Conservation (phyloP, 2,797 vertebrate genomes). For the Podarcis siculus region DNA sequence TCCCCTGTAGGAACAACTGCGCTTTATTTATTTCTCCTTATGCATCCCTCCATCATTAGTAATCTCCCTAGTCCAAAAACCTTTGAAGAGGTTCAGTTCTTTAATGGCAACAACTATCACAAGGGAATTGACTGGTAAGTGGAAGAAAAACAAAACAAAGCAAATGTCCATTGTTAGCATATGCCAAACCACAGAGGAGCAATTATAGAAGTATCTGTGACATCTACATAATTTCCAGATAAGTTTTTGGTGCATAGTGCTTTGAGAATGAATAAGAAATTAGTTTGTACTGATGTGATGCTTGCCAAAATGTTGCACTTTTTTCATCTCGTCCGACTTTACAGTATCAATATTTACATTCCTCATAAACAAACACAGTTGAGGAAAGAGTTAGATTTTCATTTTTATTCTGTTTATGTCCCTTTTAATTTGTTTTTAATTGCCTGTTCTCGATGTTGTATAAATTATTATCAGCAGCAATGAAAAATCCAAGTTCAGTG, state of each 20-base stretch:
- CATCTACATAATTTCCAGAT: conserved; percentile 61
- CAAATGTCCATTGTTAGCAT: conserved; percentile 51
- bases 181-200: conserved; percentile 49
- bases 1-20: conserved; percentile 90
- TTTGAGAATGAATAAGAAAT: conserved; percentile 58
- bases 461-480: neutral
- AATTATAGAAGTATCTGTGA: conserved; percentile 59
- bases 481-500: neutral
- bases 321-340: conserved; percentile 54
- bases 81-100: conserved; percentile 98
- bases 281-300: conserved; percentile 60
- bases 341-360: conserved; percentile 49
- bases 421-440: conserved; percentile 11
- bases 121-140: conserved; percentile 97
- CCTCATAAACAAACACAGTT: conserved; percentile 51
- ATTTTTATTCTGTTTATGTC: neutral
- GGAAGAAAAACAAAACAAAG: conserved; percentile 51
- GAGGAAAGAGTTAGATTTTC: neutral
- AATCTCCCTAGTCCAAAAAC: conserved; percentile 94
- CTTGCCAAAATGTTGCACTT: conserved; percentile 59
- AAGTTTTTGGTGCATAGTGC: conserved; percentile 61
- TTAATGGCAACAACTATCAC: conserved; percentile 98
- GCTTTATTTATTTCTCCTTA: conserved; percentile 97
- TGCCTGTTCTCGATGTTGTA: neutral
- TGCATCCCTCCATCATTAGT: conserved; percentile 97